Evolutionary conservation across 2,113 vertebrate genomes (phyloP).

Genomic region (Aptenodytes patagonicus): DNA sequence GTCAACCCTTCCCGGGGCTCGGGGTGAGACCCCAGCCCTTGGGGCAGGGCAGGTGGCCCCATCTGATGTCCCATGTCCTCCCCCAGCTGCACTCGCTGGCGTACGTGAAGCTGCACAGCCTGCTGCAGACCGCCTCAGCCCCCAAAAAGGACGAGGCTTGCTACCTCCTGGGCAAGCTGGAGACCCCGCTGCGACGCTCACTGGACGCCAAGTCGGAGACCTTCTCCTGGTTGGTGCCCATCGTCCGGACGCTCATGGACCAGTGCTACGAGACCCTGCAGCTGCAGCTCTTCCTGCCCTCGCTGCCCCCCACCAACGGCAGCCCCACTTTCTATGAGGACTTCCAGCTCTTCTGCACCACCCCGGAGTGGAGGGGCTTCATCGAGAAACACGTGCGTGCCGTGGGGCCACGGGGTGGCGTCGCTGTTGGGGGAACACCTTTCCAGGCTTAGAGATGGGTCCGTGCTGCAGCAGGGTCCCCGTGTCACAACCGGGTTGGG

Average conservation of each 20-base stretch:
- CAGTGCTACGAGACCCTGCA: slow-evolving; percentile 82
- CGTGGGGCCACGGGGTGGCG: accelerated
- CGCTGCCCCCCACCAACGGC: slow-evolving; percentile 90
- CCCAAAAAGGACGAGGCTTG: slow-evolving; percentile 87
- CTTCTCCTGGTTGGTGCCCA: slow-evolving; percentile 87
- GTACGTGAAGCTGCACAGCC: slow-evolving; percentile 90
- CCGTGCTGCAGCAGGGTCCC: accelerated
- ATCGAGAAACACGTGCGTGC: slow-evolving; percentile 85
- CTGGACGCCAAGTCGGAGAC: slow-evolving; percentile 62
- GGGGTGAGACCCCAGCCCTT: too few relatives aligned
- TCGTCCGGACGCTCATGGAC: slow-evolving; percentile 88
- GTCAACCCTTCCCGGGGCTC: background rate
- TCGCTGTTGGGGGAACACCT: accelerated
- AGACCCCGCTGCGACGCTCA: slow-evolving; percentile 76
- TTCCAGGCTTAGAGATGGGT: background rate
- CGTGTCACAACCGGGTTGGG: background rate
- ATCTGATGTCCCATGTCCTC: accelerated
- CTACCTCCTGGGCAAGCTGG: slow-evolving; percentile 90
- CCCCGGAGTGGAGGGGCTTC: slow-evolving; percentile 87
- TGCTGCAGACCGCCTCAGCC: slow-evolving; percentile 86
- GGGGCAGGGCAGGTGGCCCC: background rate
- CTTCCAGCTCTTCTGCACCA: slow-evolving; percentile 87
- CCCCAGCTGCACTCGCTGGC: slow-evolving; percentile 89
- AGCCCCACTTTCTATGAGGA: slow-evolving; percentile 93
- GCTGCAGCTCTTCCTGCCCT: slow-evolving; percentile 86